Evolutionary conservation across 2,113 vertebrate genomes (phyloP).

Genomic region (Turnix velox): DNA sequence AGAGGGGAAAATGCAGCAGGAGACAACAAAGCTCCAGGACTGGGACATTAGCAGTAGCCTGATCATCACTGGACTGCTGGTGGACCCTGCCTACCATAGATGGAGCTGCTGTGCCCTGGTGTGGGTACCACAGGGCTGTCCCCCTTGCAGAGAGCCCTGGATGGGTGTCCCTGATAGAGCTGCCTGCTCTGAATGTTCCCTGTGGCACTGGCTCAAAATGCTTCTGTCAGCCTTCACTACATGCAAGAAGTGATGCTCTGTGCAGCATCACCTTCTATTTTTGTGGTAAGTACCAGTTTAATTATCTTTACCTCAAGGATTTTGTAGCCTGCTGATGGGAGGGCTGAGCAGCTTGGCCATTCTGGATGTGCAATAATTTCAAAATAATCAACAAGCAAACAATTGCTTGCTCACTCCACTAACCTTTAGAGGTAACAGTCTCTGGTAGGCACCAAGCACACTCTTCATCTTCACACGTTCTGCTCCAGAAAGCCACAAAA

Average conservation of each 20-base stretch:
- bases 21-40: background rate
- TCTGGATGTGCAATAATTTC: background rate
- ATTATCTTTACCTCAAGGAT: background rate
- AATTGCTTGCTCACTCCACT: background rate
- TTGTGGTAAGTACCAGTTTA: background rate
- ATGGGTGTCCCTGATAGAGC: background rate
- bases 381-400: background rate
- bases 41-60: background rate
- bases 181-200: background rate
- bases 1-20: background rate
- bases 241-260: background rate
- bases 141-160: background rate
- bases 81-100: background rate
- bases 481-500: background rate
- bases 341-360: background rate
- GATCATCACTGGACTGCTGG: background rate
- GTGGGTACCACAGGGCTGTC: background rate
- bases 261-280: background rate
- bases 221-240: background rate
- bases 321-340: background rate
- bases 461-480: background rate
- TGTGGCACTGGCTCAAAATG: accelerated
- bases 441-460: background rate
- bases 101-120: background rate
- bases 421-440: background rate